Percentiles rank a stretch among this genome's conserved stretches.
Conservation (phyloP, 2,113 vertebrate genomes). For the Mustelus asterias region DNA sequence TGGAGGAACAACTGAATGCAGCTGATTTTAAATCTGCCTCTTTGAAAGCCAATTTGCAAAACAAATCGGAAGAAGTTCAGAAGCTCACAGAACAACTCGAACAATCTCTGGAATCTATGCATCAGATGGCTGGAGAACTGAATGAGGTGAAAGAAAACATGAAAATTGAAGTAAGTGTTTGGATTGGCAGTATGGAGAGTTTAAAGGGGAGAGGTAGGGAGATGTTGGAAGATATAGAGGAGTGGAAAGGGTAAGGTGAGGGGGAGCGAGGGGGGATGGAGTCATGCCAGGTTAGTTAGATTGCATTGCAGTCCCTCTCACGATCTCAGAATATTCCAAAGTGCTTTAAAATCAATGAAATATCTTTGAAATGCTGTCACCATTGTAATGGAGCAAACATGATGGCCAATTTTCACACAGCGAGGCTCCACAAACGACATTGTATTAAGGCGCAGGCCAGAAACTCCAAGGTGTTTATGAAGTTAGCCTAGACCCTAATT, state of each 20-base stretch:
- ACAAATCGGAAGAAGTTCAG: constrained; percentile 34
- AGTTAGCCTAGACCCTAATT: no score
- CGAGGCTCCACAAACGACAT: not conserved
- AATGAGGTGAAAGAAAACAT: constrained; percentile 40
- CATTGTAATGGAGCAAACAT: not conserved
- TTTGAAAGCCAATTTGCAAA: constrained; percentile 39
- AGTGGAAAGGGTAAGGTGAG: not conserved
- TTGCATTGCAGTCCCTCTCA: not conserved
- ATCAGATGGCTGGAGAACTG: constrained; percentile 41
- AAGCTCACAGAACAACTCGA: constrained; percentile 40
- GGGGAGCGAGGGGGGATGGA: not conserved
- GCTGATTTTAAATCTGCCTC: constrained; percentile 35
- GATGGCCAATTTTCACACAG: not conserved
- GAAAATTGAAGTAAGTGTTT: constrained; percentile 40
- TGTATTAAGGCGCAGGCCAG: not conserved
- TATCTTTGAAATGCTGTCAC: not conserved
- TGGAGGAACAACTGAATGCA: constrained; percentile 39
- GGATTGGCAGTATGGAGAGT: not conserved
- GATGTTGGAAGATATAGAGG: not conserved
- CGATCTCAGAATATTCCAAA: not conserved
- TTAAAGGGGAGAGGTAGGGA: not conserved
- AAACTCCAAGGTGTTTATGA: no score
- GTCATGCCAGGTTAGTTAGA: not conserved
- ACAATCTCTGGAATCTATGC: constrained; percentile 44
- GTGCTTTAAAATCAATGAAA: not conserved